Evolutionary conservation across 2,113 vertebrate species (phyloP), one percentile per base, ranked within the genome.

Genomic region (Prionailurus bengalensis): DNA sequence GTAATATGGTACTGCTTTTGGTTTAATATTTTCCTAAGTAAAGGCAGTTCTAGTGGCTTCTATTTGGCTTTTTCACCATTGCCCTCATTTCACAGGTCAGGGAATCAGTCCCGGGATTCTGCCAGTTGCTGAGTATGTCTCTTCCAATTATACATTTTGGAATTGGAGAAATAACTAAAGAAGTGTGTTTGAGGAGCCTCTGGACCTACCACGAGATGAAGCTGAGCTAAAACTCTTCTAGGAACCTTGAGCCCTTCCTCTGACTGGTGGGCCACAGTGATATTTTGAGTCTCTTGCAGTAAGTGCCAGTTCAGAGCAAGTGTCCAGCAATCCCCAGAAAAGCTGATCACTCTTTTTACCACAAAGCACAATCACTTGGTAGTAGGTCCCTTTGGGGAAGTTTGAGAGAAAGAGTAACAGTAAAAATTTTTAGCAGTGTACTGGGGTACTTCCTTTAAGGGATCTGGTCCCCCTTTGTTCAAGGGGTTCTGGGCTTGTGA

Each of bases 61-160:
- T 19, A 4, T 7, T 70, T 81, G 39, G 15, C 1, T 19, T 91
- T 86, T 79, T 0, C 0, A 39, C 3, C 2, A 16, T 1, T 16
- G 42, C 3, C 3, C n/a, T 97, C 11, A 70, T 1, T 88, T 70
- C 45, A n/a, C 16, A 68, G 14, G 7, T 29, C 8, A 66, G 14
- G 51, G 39, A 82, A 39, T 2, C 29, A 61, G 0, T 45, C 19
- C 17, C 36, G 48, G 3, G 9, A 65, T 63, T 94, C 29, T 51
- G 7, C 27, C n/a, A 31, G 13, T 51, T 90, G 4, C 25, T 83
- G 61, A 87, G 7, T 12, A 39, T 51, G 29, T 48, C 12, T 12
- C 27, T 36, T 58, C 13, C 7, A 58, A 70, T 58, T 58, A 19
- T 12, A 2, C 9, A n/a, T 45, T 39, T 70, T 86, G 45, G 78